phyloP scores from a whole-genome alignment of 2,797 vertebrate genomes.

The Vipera latastei region DNA sequence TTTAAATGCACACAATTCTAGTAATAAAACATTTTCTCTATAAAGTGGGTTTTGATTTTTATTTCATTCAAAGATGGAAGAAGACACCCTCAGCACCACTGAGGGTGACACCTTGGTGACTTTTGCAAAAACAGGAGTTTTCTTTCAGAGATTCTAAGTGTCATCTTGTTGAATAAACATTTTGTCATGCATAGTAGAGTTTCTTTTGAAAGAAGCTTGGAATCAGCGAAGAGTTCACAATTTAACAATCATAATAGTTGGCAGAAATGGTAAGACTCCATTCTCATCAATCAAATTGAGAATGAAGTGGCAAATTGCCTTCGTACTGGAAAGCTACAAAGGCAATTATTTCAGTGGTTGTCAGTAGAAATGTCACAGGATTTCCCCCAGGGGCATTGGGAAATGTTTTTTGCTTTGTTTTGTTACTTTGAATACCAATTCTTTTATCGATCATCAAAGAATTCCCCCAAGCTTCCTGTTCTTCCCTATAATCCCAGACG shows the following conservation, averaged over 20 bases:
- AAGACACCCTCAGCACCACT: background rate
- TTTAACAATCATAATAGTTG: slow-evolving; percentile 58
- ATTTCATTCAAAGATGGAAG: background rate
- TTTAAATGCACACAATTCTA: background rate
- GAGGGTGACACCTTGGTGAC: slow-evolving; percentile 49
- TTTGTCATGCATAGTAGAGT: slow-evolving; percentile 62
- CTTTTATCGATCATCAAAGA: background rate
- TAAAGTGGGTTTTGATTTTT: background rate
- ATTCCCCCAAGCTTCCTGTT: background rate
- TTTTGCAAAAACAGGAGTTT: slow-evolving; percentile 71
- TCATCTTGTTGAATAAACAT: slow-evolving; percentile 50
- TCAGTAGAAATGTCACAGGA: slow-evolving; percentile 69
- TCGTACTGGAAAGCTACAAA: slow-evolving; percentile 72
- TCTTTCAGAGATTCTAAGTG: slow-evolving; percentile 69
- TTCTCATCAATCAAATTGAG: slow-evolving; percentile 76
- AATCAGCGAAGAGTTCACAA: slow-evolving; percentile 56
- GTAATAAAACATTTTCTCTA: background rate
- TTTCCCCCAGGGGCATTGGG: slow-evolving; percentile 56
- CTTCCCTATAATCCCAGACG: background rate
- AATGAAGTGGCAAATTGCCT: slow-evolving; percentile 82
- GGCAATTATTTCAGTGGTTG: slow-evolving; percentile 66
- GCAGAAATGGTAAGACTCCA: slow-evolving; percentile 58
- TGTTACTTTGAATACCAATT: background rate
- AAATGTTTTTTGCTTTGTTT: background rate
- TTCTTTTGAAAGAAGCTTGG: slow-evolving; percentile 50